Conservation (phyloP, 2,888 invertebrate species). For the Oasisia sp. region DNA sequence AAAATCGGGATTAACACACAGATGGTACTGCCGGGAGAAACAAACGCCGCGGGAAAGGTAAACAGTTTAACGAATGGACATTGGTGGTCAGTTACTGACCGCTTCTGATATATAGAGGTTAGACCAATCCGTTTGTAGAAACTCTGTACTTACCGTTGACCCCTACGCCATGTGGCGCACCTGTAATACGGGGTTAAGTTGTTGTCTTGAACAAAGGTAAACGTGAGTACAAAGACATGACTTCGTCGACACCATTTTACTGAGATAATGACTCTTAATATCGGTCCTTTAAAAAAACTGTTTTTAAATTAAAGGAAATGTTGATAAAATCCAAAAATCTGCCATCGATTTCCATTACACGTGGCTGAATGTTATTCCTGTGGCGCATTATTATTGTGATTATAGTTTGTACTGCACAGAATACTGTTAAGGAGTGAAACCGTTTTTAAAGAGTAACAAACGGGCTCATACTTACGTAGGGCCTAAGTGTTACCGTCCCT, state of each 20-base stretch:
- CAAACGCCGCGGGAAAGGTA: background rate
- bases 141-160: background rate
- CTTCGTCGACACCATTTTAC: background rate
- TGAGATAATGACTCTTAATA: too few species aligned
- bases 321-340: too few species aligned
- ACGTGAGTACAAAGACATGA: background rate
- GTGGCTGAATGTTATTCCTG: too few species aligned
- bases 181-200: background rate
- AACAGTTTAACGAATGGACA: background rate
- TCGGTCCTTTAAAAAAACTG: too few species aligned
- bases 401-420: too few species aligned
- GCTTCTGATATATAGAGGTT: background rate
- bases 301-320: too few species aligned
- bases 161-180: background rate
- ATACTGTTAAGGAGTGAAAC: too few species aligned
- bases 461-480: too few species aligned
- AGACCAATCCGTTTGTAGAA: background rate
- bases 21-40: background rate
- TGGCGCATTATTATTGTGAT: too few species aligned
- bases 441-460: too few species aligned
- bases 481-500: too few species aligned
- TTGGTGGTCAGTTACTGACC: background rate
- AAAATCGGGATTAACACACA: background rate
- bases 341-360: too few species aligned
- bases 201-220: background rate